Conservation (phyloP, 1,140 invertebrate species). For the Drosophila sechellia region DNA sequence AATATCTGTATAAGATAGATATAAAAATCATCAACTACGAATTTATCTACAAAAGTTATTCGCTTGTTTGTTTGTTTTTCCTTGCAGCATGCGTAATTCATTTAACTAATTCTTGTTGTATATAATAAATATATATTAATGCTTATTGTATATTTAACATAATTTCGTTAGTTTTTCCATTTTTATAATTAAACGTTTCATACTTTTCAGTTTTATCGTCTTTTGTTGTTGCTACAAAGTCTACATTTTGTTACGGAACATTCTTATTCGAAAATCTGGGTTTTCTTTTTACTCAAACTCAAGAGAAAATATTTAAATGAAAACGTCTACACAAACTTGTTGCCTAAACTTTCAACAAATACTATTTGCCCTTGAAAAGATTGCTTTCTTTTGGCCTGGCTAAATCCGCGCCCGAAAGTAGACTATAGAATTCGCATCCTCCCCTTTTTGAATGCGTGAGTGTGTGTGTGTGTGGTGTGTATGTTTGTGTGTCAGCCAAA, state of each 20-base stretch:
- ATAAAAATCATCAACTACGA: slow-evolving; percentile 80
- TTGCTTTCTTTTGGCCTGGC: slow-evolving; percentile 54
- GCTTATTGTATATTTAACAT: slow-evolving; percentile 71
- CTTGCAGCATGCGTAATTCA: slow-evolving; percentile 52
- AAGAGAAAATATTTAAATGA: slow-evolving; percentile 37
- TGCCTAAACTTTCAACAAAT: slow-evolving; percentile 38
- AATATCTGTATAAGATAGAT: slow-evolving; percentile 64
- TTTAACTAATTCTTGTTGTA: slow-evolving; percentile 68
- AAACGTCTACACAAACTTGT: slow-evolving; percentile 59
- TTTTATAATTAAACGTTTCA: slow-evolving; percentile 56
- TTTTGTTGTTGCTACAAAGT: slow-evolving; percentile 79
- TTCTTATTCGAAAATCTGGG: slow-evolving; percentile 72
- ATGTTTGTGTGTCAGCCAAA: slow-evolving; percentile 17
- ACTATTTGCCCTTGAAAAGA: slow-evolving; percentile 12
- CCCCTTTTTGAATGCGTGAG: slow-evolving; percentile 1
- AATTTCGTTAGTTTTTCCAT: slow-evolving; percentile 64
- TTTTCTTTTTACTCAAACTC: slow-evolving; percentile 22
- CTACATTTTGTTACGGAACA: slow-evolving; percentile 81
- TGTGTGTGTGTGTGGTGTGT: slow-evolving; percentile 5
- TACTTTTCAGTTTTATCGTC: slow-evolving; percentile 80
- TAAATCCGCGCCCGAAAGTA: slow-evolving; percentile 47
- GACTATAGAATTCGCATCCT: slow-evolving; percentile 20
- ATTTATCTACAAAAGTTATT: slow-evolving; percentile 80
- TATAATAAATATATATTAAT: slow-evolving; percentile 66
- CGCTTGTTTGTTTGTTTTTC: slow-evolving; percentile 15